Evolutionary conservation across 2,888 invertebrate genomes (phyloP).

Genomic region (Euplagia quadripunctaria): DNA sequence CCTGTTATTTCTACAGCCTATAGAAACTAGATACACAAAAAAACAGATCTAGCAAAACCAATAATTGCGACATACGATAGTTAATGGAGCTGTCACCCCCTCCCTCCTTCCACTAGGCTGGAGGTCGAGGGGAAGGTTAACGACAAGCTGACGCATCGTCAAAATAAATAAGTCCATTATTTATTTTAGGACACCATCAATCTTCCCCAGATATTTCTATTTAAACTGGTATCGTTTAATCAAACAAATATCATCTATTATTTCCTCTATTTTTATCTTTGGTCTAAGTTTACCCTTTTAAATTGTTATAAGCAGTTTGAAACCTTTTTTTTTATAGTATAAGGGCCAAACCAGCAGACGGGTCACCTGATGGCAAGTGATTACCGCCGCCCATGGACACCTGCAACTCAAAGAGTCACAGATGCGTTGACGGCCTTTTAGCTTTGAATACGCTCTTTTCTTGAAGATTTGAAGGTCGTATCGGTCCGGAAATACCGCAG

Average conservation of each 20-base stretch:
- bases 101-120: background rate
- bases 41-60: constrained; percentile 6
- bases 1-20: background rate
- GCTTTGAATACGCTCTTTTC: no score
- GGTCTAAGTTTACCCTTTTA: no score
- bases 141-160: constrained; percentile 38
- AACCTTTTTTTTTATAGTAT: background rate
- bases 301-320: background rate
- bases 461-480: no score
- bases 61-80: constrained; percentile 20
- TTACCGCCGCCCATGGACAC: no score
- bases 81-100: constrained; percentile 32
- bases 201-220: constrained; percentile 31
- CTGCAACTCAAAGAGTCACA: no score
- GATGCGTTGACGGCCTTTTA: no score
- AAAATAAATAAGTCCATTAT: constrained; percentile 48
- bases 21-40: background rate
- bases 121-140: background rate
- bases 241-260: constrained; percentile 18
- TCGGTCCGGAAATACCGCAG: no score
- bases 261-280: background rate
- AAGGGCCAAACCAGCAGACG: no score
- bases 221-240: constrained; percentile 20
- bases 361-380: no score
- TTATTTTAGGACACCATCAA: constrained; percentile 39